Evolutionary conservation across 2,888 invertebrate species (phyloP).

Genomic region (Chalcosyrphus nemorum): DNA sequence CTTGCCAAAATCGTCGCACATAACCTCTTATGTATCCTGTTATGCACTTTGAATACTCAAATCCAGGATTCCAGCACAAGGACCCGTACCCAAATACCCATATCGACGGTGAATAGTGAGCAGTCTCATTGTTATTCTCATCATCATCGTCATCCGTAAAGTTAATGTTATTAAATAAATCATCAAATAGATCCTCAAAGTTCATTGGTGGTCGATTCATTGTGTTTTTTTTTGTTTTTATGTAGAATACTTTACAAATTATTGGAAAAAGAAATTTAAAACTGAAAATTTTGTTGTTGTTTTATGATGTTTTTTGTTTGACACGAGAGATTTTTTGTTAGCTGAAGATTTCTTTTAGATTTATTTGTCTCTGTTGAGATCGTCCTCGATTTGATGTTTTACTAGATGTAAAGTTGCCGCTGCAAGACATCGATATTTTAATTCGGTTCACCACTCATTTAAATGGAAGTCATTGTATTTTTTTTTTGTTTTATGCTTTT

Average conservation of each 20-base stretch:
- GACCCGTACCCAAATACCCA: constrained; percentile 99
- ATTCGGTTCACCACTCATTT: constrained; percentile 29
- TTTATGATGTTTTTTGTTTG: not conserved
- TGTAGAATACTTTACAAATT: not conserved
- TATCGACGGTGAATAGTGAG: constrained; percentile 74
- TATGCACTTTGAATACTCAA: constrained; percentile 90
- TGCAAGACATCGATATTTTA: constrained; percentile 74
- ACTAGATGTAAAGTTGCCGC: constrained; percentile 29
- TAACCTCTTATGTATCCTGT: constrained; percentile 91
- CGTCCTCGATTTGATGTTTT: constrained; percentile 48
- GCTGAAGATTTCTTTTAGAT: constrained; percentile 66
- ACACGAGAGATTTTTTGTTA: constrained; percentile 60
- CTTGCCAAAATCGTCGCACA: constrained; percentile 95
- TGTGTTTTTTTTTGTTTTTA: not conserved
- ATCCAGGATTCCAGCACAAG: constrained; percentile 97
- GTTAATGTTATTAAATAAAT: constrained; percentile 77
- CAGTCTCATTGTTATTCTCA: constrained; percentile 68
- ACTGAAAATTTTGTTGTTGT: not conserved
- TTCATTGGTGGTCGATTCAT: constrained; percentile 75
- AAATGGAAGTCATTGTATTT: constrained; percentile 23
- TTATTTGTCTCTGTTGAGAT: constrained; percentile 64
- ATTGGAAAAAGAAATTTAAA: not conserved
- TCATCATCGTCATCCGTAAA: constrained; percentile 75
- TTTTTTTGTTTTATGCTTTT: not conserved
- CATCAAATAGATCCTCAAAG: constrained; percentile 79